Percentiles rank a stretch among this genome's conserved stretches.
phyloP scores from a whole-genome alignment of 2,797 vertebrate species.

The Anabacerthia variegaticeps region DNA sequence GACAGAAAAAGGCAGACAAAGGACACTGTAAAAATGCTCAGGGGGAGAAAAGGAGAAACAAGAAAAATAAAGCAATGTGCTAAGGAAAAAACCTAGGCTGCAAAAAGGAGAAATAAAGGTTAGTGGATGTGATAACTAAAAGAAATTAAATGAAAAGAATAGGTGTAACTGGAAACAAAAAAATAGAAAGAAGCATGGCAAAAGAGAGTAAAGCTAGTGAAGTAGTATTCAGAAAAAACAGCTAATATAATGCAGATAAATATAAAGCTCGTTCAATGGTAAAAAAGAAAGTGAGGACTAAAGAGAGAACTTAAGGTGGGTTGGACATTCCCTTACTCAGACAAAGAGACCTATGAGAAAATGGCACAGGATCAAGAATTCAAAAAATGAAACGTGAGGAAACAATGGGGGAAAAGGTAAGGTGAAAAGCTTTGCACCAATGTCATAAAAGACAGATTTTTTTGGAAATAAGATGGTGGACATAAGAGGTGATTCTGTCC shows the following conservation, averaged over 20 bases:
- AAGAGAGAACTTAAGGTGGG: background rate
- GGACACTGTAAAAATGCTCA: background rate
- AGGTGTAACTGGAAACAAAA: background rate
- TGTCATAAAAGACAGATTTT: background rate
- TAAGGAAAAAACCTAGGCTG: background rate
- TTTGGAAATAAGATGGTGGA: background rate
- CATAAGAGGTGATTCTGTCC: background rate
- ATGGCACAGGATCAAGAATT: background rate
- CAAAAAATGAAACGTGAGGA: background rate
- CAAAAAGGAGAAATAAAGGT: constrained; percentile 11
- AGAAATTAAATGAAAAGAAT: background rate
- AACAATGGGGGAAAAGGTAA: background rate
- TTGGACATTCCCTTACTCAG: background rate
- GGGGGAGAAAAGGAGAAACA: background rate
- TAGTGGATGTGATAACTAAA: background rate
- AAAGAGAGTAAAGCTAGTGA: background rate
- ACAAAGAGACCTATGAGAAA: background rate
- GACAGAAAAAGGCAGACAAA: constrained; percentile 53
- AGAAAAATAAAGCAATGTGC: background rate
- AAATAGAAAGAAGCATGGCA: background rate
- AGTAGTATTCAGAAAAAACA: background rate
- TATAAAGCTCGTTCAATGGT: background rate
- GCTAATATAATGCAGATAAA: background rate
- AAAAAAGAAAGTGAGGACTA: background rate
- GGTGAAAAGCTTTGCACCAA: background rate